Base-by-base conservation (phyloP, 2,888 invertebrate genomes). In the Eutolmus rufibarbis region DNA sequence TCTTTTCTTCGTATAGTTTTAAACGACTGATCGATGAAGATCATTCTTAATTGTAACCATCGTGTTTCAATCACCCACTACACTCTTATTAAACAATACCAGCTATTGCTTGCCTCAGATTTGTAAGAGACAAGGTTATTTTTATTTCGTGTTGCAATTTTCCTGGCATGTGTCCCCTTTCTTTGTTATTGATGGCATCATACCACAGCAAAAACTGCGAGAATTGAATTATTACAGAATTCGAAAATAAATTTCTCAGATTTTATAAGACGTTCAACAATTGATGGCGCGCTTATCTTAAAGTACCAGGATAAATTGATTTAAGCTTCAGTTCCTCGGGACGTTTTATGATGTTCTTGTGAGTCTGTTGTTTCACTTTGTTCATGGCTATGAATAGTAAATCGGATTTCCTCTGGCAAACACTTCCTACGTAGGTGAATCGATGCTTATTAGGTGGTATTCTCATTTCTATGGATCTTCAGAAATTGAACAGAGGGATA, bases 201-300 rank as follows among this genome's bases (percentile, higher is more conserved):
- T 37, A 16, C n/a, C 23, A 5, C 78, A 43, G 78, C 23, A 40
- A 78, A 78, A 40, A 78, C 78, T 14, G 23, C n/a, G 78, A 46
- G 40, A 78, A 78, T 78, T 78, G 78, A 78, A 40, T 78, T 78
- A 78, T 78, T 78, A 40, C 12, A 43, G 78, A 40, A 78, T 43
- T 43, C 14, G 14, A 37, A 78, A 78, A 78, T 40, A 40, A 43
- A 78, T 78, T 43, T 78, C 43, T 19, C n/a, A 78, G 43, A 78
- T 40, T 78, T 37, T 43, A 43, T 43, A 23, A 43, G 78, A 78
- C 78, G 19, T 78, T 78, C 9, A 78, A 78, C 78, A 78, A 78
- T 78, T 78, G 78, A 78, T 78, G 43, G 78, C 2, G 78, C 23
- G 78, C 78, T 78, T 78, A 66, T 66, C 66, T 66, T 19, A 66